Evolutionary conservation across 1,140 invertebrate genomes (phyloP).

Genomic region (Ephestia elutella): DNA sequence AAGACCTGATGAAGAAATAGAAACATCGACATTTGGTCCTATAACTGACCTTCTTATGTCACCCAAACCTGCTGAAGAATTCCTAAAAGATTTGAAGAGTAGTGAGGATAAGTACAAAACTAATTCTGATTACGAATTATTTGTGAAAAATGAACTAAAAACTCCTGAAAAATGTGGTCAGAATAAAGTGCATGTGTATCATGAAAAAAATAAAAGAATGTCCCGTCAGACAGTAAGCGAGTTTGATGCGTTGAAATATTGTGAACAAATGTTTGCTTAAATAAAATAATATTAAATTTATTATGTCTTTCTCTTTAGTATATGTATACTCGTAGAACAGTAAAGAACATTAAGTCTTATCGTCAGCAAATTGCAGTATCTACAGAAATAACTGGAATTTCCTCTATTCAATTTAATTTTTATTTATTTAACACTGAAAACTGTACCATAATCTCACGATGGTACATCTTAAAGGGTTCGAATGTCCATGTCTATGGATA

Average conservation of each 20-base stretch:
- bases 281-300: neutral
- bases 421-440: too few relatives aligned
- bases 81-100: neutral
- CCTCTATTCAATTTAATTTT: too few relatives aligned
- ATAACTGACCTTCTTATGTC: neutral
- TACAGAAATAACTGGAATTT: too few relatives aligned
- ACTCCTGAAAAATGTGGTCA: constrained; percentile 39
- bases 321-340: too few relatives aligned
- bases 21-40: neutral
- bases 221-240: constrained; percentile 15
- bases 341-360: too few relatives aligned
- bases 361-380: too few relatives aligned
- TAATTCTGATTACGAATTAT: constrained; percentile 44
- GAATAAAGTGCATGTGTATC: constrained; percentile 47
- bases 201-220: constrained; percentile 46
- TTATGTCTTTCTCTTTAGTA: neutral
- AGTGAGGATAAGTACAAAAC: constrained; percentile 14
- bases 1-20: neutral
- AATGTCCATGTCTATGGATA: too few relatives aligned
- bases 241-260: constrained; percentile 19
- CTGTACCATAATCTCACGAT: too few relatives aligned
- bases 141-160: constrained; percentile 43
- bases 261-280: constrained; percentile 9
- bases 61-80: neutral
- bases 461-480: too few relatives aligned